These are phyloP conservation scores for Esox masquinongy DNA, from an alignment of 2,797 vertebrate species.

Conservation along the genomic window DNA sequence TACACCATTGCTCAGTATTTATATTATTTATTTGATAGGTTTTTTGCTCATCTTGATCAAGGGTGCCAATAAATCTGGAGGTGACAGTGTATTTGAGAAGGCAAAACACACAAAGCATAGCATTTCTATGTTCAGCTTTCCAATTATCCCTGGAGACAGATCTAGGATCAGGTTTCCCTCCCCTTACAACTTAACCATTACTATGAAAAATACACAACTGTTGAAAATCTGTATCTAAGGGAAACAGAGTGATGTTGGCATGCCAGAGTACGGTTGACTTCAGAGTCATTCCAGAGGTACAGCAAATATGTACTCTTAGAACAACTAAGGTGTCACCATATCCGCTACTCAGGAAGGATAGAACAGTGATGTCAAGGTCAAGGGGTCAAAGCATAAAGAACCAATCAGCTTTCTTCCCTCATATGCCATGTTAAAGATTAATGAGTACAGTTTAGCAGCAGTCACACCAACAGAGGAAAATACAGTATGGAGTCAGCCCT, in stretches of 20 bases:
- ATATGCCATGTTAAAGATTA: neutral
- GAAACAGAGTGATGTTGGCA: neutral
- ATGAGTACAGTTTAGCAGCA: conserved; percentile 31
- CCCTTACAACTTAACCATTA: neutral
- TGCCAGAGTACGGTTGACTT: neutral
- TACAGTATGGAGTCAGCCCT: conserved; percentile 46
- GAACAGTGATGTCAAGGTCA: neutral
- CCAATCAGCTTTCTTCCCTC: conserved; percentile 1
- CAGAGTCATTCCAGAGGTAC: neutral
- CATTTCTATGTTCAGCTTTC: neutral
- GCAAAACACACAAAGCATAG: neutral
- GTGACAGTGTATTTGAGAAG: neutral
- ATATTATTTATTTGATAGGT: too few species aligned
- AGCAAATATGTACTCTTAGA: neutral
- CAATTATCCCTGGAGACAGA: neutral
- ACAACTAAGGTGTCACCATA: neutral
- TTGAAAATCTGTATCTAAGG: neutral
- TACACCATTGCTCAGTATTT: too few species aligned
- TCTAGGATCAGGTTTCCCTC: neutral
- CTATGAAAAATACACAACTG: neutral
- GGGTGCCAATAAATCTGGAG: neutral
- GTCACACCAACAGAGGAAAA: conserved; percentile 48
- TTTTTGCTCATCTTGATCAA: too few species aligned
- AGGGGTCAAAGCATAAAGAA: neutral
- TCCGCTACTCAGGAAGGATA: neutral